These are phyloP conservation scores for Excalfactoria chinensis DNA, from an alignment of 2,113 vertebrate genomes.

Conservation along the genomic window DNA sequence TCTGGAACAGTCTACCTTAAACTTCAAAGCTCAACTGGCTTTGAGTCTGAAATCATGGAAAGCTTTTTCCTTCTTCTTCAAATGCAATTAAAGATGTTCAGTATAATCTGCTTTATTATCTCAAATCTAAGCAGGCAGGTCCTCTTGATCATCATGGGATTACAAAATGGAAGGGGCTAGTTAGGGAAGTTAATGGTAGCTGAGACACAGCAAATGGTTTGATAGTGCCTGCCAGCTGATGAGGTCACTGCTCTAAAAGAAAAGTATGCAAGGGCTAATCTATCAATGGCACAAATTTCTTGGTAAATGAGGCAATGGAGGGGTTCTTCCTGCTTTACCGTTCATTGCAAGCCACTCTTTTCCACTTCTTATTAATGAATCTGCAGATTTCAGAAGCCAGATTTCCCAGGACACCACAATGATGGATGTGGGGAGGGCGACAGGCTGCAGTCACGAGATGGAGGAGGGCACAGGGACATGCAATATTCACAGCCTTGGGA, in stretches of 20 bases:
- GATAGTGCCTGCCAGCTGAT: conserved; percentile 2
- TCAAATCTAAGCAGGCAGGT: conserved; percentile 16
- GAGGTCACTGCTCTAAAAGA: conserved; percentile 20
- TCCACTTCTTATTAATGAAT: not conserved
- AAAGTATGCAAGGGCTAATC: conserved; percentile 35
- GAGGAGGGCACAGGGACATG: not conserved
- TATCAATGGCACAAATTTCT: not conserved
- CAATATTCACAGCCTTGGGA: not conserved
- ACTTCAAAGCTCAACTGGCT: conserved; percentile 53
- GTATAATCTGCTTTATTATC: conserved; percentile 29
- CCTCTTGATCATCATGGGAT: not conserved
- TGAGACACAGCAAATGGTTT: not conserved
- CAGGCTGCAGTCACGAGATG: accelerated
- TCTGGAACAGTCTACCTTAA: conserved; percentile 39
- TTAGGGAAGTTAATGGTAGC: not conserved
- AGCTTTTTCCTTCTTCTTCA: conserved; percentile 34
- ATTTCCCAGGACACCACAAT: not conserved
- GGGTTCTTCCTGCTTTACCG: not conserved
- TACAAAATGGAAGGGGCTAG: not conserved
- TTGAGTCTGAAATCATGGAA: conserved; percentile 39
- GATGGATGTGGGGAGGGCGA: not conserved
- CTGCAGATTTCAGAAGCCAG: not conserved
- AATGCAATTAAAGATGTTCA: conserved; percentile 48
- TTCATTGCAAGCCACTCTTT: not conserved
- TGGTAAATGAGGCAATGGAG: not conserved